Evolutionary conservation across 1,140 invertebrate species (phyloP).

Genomic region (Caenorhabditis remanei): DNA sequence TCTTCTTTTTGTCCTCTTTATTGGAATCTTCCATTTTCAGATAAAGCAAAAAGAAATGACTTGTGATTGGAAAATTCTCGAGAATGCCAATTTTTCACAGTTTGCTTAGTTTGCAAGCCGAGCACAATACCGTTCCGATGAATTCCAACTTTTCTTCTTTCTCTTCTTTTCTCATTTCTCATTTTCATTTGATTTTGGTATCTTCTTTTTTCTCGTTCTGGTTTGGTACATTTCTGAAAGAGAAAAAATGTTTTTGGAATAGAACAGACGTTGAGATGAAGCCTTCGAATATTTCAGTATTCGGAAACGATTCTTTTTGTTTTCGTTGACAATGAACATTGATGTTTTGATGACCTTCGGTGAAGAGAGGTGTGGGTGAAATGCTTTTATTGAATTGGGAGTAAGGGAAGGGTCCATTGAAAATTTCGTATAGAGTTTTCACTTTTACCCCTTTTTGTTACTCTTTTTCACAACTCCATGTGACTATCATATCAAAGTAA

Average conservation of each 20-base stretch:
- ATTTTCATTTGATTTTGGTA: too few species aligned
- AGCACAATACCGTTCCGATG: background rate
- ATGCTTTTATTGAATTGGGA: constrained; percentile 11
- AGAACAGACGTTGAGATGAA: background rate
- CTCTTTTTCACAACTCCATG: too few species aligned
- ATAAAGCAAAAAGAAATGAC: background rate
- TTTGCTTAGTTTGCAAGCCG: background rate
- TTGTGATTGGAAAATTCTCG: background rate
- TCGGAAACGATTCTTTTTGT: background rate
- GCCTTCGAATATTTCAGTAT: background rate
- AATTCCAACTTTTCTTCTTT: background rate
- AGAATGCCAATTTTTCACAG: background rate
- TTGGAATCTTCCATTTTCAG: background rate
- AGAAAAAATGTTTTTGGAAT: background rate
- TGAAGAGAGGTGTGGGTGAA: background rate
- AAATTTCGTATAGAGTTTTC: background rate
- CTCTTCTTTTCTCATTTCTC: background rate
- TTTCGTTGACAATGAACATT: constrained; percentile 22
- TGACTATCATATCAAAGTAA: too few species aligned
- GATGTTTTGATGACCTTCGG: constrained; percentile 34
- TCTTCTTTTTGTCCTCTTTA: constrained; percentile 4
- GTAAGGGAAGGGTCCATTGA: background rate
- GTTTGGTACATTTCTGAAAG: background rate
- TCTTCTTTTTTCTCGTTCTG: background rate
- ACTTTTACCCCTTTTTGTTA: background rate